These are phyloP conservation scores for Leptinotarsa undecemlineata DNA, from an alignment of 1,140 invertebrate genomes.

Conservation along the genomic window DNA sequence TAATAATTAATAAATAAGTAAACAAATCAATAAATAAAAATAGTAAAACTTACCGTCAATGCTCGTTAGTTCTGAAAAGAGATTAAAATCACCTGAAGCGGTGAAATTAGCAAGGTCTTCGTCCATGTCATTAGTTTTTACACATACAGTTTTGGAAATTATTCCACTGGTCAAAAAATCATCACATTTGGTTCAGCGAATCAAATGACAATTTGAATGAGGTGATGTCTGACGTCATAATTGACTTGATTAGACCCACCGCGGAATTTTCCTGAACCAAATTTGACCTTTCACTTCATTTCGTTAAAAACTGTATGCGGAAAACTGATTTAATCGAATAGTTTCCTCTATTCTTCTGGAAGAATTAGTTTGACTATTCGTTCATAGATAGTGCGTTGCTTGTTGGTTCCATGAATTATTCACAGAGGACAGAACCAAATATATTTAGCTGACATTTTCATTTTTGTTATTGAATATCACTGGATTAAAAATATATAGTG, in stretches of 20 bases:
- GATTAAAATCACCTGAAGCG: slow-evolving; percentile 48
- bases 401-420: too few species aligned
- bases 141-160: slow-evolving; percentile 17
- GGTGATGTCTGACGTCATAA: slow-evolving; percentile 51
- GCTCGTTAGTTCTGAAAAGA: slow-evolving; percentile 47
- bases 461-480: too few species aligned
- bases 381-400: too few species aligned
- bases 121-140: slow-evolving; percentile 45
- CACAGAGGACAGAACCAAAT: too few species aligned
- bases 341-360: too few species aligned
- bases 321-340: too few species aligned
- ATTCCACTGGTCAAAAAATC: slow-evolving; percentile 36
- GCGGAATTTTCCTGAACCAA: neutral
- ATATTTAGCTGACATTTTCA: too few species aligned
- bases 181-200: slow-evolving; percentile 47
- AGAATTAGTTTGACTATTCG: too few species aligned
- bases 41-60: slow-evolving; percentile 52
- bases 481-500: too few species aligned
- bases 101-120: slow-evolving; percentile 45
- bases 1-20: slow-evolving; percentile 39
- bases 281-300: too few species aligned
- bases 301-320: too few species aligned
- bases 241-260: neutral
- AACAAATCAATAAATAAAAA: slow-evolving; percentile 21
- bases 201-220: slow-evolving; percentile 47